Conservation (phyloP, 2,797 vertebrate genomes). For the Perodicticus potto region DNA sequence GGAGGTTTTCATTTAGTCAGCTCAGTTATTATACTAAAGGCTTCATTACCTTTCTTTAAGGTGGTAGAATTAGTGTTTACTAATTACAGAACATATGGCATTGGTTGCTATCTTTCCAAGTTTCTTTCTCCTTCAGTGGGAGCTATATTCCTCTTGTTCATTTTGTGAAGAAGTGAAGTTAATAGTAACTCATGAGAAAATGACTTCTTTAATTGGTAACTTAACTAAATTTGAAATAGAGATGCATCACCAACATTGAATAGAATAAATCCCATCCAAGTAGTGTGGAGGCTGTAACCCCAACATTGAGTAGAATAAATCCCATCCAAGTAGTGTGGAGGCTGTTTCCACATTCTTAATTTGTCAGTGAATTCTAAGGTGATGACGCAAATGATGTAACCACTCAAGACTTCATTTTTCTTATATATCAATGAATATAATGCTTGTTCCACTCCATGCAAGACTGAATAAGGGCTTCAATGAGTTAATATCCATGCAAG, state of each 20-base stretch:
- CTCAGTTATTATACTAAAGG: constrained; percentile 32
- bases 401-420: not conserved
- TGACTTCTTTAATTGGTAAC: not conserved
- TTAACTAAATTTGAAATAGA: constrained; percentile 1
- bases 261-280: too few species aligned
- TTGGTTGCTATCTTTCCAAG: not conserved
- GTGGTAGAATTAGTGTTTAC: not conserved
- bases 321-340: not conserved
- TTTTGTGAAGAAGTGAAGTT: not conserved
- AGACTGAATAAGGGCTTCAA: not conserved
- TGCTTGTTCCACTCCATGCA: not conserved
- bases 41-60: not conserved
- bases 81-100: not conserved
- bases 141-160: not conserved
- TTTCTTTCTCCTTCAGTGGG: not conserved
- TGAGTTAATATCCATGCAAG: not conserved
- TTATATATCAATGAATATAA: not conserved
- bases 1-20: constrained; percentile 28
- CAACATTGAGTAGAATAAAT: not conserved
- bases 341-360: not conserved
- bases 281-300: too few species aligned
- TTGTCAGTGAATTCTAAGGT: constrained; percentile 1
- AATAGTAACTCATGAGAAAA: not conserved
- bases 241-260: not conserved
- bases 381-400: not conserved